These are phyloP conservation scores for Caranx melampygus DNA, from an alignment of 2,113 vertebrate species.

Conservation along the genomic window DNA sequence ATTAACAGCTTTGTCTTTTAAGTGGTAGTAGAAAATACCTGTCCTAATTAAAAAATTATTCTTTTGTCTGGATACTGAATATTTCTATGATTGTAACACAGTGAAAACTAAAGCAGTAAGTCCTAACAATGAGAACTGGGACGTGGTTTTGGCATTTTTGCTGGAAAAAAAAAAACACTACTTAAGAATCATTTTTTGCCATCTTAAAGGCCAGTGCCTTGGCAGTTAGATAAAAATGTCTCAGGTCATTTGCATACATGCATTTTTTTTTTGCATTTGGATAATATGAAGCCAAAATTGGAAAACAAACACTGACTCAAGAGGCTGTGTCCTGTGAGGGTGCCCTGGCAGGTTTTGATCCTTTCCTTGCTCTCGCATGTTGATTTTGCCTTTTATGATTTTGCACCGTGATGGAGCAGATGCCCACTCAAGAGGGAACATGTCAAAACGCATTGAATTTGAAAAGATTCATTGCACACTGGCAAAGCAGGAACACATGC, in stretches of 20 bases:
- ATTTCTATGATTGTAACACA: neutral
- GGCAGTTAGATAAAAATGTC: constrained; percentile 2
- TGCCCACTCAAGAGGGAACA: constrained; percentile 7
- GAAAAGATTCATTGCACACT: constrained; percentile 10
- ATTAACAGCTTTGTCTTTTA: neutral
- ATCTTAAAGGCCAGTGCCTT: neutral
- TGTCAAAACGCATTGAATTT: constrained; percentile 14
- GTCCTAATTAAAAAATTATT: neutral
- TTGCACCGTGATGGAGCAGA: constrained; percentile 13
- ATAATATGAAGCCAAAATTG: constrained; percentile 22
- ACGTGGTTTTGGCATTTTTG: neutral
- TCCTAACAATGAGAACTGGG: neutral
- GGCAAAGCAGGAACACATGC: neutral
- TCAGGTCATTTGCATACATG: constrained; percentile 12
- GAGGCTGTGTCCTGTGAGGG: neutral
- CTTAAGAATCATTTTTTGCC: neutral
- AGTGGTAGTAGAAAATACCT: neutral
- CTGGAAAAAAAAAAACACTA: neutral
- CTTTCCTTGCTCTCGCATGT: neutral
- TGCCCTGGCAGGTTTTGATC: neutral
- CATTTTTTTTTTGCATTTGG: constrained; percentile 24
- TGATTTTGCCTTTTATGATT: constrained; percentile 24
- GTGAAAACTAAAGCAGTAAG: neutral
- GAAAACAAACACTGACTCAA: constrained; percentile 20
- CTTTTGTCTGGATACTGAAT: neutral